A percentile compares a stretch with the other conserved stretches of the same genome.
phyloP scores from a whole-genome alignment of 2,888 invertebrate genomes.

The Erpobdella octoculata region DNA sequence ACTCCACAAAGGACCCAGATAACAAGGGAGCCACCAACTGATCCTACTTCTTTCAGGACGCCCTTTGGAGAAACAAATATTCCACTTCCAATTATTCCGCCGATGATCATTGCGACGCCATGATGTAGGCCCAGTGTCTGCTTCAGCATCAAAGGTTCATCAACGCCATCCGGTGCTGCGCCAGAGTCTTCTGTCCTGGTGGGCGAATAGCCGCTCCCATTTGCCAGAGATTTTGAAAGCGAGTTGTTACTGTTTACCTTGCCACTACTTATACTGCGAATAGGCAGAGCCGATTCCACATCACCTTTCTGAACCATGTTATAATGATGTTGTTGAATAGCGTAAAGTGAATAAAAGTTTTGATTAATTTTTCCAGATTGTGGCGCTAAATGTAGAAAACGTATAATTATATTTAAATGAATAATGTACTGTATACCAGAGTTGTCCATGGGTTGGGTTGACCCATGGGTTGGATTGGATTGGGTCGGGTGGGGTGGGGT shows the following conservation, averaged over 20 bases:
- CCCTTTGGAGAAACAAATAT: slow-evolving; percentile 90
- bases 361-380: too few relatives aligned
- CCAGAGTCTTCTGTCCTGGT: slow-evolving; percentile 10
- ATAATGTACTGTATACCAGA: too few relatives aligned
- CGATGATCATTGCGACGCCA: slow-evolving; percentile 86
- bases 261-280: too few relatives aligned
- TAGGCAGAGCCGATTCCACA: too few relatives aligned
- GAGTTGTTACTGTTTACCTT: neutral
- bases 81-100: slow-evolving; percentile 85
- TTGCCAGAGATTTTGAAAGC: slow-evolving; percentile 1
- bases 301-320: too few relatives aligned
- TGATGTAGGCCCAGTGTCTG: slow-evolving; percentile 76
- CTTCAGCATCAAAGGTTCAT: slow-evolving; percentile 57
- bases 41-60: slow-evolving; percentile 73
- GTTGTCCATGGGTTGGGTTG: too few relatives aligned
- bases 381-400: too few relatives aligned
- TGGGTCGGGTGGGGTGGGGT: too few relatives aligned
- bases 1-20: slow-evolving; percentile 83
- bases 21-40: slow-evolving; percentile 76
- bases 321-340: too few relatives aligned
- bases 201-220: slow-evolving; percentile 4
- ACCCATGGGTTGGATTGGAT: too few relatives aligned
- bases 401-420: too few relatives aligned
- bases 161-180: neutral
- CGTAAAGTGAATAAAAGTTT: too few relatives aligned